A percentile compares a stretch with the other conserved stretches of the same genome.
Evolutionary conservation across 2,888 invertebrate species (phyloP).

Genomic region (Molanna angustata): DNA sequence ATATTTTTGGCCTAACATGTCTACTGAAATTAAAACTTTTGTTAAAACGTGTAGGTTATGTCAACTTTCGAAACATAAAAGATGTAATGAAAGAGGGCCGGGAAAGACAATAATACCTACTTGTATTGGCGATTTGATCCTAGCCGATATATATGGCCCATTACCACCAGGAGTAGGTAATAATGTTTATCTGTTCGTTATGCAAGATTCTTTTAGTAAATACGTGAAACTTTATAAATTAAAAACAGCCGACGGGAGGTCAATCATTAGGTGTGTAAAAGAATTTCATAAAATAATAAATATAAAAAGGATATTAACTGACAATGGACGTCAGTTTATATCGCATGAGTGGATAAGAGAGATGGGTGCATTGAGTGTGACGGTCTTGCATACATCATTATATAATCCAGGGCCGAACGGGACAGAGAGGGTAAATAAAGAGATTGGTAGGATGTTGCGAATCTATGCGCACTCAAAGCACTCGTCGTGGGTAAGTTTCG

Average conservation of each 20-base stretch:
- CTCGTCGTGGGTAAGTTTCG: not conserved
- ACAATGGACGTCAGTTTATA: not conserved
- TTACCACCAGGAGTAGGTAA: not conserved
- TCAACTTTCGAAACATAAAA: constrained; percentile 3
- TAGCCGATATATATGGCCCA: constrained; percentile 8
- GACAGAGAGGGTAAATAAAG: constrained; percentile 6
- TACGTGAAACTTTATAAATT: not conserved
- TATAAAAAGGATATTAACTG: constrained; percentile 4
- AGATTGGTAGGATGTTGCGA: not conserved
- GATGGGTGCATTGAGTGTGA: not conserved
- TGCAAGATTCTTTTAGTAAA: constrained; percentile 8
- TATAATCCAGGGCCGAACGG: constrained; percentile 5
- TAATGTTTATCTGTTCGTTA: not conserved
- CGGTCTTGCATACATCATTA: constrained; percentile 1
- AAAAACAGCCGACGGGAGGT: not conserved
- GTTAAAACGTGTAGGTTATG: constrained; percentile 1
- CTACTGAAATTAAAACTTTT: not conserved
- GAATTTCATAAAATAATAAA: not conserved
- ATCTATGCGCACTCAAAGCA: not conserved
- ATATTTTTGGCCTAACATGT: constrained; percentile 8
- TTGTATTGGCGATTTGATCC: not conserved
- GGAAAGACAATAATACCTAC: not conserved
- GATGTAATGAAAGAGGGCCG: not conserved
- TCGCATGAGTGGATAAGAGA: not conserved
- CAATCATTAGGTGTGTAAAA: not conserved